These are phyloP conservation scores for Branchipolynoe longqiensis DNA, from an alignment of 2,888 invertebrate species.

Conservation along the genomic window DNA sequence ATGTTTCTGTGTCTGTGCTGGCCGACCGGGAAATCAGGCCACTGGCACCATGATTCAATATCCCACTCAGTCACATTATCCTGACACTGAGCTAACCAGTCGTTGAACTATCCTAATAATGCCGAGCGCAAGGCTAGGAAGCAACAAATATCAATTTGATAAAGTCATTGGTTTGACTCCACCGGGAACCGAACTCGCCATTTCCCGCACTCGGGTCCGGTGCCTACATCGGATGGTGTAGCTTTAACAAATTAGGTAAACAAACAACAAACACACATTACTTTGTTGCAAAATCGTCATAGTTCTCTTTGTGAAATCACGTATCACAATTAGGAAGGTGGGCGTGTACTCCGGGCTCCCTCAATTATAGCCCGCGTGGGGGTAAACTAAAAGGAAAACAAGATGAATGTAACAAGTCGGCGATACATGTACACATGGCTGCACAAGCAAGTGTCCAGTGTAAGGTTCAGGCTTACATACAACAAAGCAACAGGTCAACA, in stretches of 20 bases:
- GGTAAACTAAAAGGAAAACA: not conserved
- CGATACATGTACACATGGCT: not conserved
- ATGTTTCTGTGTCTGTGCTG: too few relatives aligned
- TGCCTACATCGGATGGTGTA: too few relatives aligned
- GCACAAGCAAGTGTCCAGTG: not conserved
- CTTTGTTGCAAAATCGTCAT: constrained; percentile 44
- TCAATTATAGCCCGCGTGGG: constrained; percentile 5
- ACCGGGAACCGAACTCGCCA: too few relatives aligned
- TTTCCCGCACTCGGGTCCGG: too few relatives aligned
- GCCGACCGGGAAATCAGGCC: too few relatives aligned
- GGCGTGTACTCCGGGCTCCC: constrained; percentile 8
- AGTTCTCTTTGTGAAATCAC: constrained; percentile 36
- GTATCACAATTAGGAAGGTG: constrained; percentile 57
- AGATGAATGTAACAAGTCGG: not conserved
- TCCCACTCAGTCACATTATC: too few relatives aligned
- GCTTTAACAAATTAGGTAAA: not conserved
- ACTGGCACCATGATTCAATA: too few relatives aligned
- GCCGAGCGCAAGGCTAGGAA: too few relatives aligned
- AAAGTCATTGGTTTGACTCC: too few relatives aligned
- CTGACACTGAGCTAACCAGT: too few relatives aligned
- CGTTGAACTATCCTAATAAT: too few relatives aligned
- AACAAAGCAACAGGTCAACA: constrained; percentile 23
- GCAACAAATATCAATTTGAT: too few relatives aligned
- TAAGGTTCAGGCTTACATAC: constrained; percentile 6
- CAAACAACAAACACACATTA: constrained; percentile 1